These are phyloP conservation scores for Geotrypetes seraphini DNA, from an alignment of 2,797 vertebrate genomes.

Conservation along the genomic window DNA sequence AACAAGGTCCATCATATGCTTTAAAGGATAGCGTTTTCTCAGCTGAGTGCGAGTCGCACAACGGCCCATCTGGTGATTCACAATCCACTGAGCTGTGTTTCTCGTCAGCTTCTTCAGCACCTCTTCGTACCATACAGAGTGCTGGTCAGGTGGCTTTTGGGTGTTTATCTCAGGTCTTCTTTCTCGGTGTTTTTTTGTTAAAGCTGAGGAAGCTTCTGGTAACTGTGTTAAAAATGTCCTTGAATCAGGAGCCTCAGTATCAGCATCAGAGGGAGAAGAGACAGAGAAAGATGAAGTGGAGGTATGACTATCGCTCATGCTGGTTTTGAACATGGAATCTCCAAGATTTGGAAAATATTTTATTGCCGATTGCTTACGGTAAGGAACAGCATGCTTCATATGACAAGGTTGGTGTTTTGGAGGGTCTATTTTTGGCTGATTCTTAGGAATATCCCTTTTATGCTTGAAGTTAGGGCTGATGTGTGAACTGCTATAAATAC, in stretches of 20 bases:
- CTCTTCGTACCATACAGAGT: slow-evolving; percentile 26
- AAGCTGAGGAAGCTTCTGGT: background rate
- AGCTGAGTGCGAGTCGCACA: too few relatives aligned
- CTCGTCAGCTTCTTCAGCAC: slow-evolving; percentile 36
- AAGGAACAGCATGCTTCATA: background rate
- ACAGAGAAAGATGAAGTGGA: too few relatives aligned
- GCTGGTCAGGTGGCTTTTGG: background rate
- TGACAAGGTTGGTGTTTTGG: background rate
- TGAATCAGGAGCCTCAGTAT: background rate
- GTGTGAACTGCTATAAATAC: slow-evolving; percentile 31
- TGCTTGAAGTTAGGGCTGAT: slow-evolving; percentile 5
- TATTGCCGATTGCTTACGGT: background rate
- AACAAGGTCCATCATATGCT: too few relatives aligned
- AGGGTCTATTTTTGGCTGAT: background rate
- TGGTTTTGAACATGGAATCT: background rate
- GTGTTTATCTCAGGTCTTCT: background rate
- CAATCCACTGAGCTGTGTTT: slow-evolving; percentile 39
- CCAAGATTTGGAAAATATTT: background rate
- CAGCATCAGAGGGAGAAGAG: background rate
- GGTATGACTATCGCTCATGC: too few relatives aligned
- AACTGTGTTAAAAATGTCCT: slow-evolving; percentile 1
- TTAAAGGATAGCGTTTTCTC: too few relatives aligned
- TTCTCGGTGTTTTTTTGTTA: background rate
- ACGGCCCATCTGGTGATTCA: slow-evolving; percentile 31
- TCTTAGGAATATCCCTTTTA: background rate